A percentile compares a stretch with the other conserved stretches of the same genome.
Conservation (phyloP, 2,888 invertebrate species). For the Cryptophagus acutangulus region DNA sequence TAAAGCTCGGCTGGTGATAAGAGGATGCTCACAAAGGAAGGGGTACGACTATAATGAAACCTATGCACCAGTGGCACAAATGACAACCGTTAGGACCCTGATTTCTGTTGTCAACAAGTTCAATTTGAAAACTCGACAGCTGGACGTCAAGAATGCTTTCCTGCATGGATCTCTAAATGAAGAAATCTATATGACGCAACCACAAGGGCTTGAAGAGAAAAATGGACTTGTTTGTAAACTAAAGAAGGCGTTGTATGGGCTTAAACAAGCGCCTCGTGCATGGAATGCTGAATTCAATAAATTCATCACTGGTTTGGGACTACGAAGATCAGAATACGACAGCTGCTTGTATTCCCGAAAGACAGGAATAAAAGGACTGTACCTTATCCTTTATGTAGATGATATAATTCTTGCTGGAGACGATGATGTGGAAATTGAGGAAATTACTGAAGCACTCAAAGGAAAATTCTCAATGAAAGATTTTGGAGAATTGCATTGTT, state of each 20-base stretch:
- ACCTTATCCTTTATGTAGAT: no score
- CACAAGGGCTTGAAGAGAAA: constrained; percentile 17
- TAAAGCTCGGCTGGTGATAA: constrained; percentile 22
- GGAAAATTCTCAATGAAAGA: no score
- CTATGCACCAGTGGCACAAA: constrained; percentile 28
- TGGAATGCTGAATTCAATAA: constrained; percentile 26
- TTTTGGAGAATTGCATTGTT: no score
- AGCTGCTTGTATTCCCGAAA: no score
- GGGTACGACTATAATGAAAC: constrained; percentile 12
- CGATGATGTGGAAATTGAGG: no score
- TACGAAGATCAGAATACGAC: no score
- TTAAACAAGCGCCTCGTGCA: constrained; percentile 24
- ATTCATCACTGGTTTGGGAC: constrained; percentile 15
- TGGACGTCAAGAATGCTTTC: constrained; percentile 27
- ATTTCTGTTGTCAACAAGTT: constrained; percentile 20
- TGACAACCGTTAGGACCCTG: constrained; percentile 26
- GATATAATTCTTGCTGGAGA: no score
- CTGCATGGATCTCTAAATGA: constrained; percentile 26
- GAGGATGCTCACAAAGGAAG: constrained; percentile 20
- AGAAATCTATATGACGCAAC: constrained; percentile 24
- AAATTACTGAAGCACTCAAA: no score
- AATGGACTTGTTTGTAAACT: constrained; percentile 23
- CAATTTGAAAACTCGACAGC: constrained; percentile 18
- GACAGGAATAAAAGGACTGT: no score
- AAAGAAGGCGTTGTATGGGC: constrained; percentile 26